Evolutionary conservation across 37 sponge, comb jelly and placozoan species (phyloP).

Genomic region (Axinella damicornis): DNA sequence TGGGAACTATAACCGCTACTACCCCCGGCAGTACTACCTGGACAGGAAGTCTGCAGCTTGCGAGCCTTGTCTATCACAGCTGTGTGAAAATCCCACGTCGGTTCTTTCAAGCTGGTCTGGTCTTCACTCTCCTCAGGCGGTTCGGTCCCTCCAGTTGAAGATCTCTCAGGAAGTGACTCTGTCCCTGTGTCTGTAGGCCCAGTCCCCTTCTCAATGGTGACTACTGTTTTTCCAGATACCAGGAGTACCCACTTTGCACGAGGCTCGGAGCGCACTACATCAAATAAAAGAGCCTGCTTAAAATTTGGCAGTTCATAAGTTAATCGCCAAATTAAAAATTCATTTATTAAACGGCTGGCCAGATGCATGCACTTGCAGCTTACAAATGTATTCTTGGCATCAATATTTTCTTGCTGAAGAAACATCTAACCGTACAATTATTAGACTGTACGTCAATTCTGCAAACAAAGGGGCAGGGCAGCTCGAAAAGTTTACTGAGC

Average conservation of each 20-base stretch:
- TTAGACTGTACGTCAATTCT: no score
- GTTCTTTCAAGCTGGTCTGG: neutral
- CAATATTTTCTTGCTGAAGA: no score
- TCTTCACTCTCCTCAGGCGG: neutral
- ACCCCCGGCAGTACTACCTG: neutral
- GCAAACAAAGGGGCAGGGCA: no score
- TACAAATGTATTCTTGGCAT: no score
- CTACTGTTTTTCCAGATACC: neutral
- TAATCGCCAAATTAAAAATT: no score
- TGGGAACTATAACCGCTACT: neutral
- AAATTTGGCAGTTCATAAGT: no score
- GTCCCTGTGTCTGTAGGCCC: neutral
- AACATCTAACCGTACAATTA: no score
- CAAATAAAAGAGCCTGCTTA: neutral
- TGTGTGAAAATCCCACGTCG: no score
- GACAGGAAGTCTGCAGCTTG: neutral
- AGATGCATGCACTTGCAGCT: no score
- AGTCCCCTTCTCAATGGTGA: neutral
- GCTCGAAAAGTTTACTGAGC: no score
- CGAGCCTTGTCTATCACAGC: no score
- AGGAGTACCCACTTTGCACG: conserved; percentile 61
- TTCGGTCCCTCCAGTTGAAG: neutral
- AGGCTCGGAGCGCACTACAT: conserved; percentile 52
- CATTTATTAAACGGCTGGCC: no score
- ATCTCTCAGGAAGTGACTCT: neutral